These are phyloP conservation scores for Cataglyphis altisquamis DNA, from an alignment of 2,888 invertebrate genomes.

Conservation along the genomic window DNA sequence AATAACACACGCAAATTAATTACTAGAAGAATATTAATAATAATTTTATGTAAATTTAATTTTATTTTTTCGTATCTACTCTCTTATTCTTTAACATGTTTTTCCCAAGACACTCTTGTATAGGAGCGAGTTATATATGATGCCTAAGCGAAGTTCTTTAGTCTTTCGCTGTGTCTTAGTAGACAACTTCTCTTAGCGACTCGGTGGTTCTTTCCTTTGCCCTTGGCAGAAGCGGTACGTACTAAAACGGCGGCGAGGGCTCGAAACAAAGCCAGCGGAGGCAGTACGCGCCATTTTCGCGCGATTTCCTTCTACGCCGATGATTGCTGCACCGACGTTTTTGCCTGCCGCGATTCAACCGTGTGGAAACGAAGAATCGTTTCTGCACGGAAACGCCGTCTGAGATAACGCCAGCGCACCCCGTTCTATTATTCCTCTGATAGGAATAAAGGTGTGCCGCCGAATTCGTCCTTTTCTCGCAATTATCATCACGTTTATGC, in stretches of 20 bases:
- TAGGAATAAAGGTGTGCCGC: conserved; percentile 55
- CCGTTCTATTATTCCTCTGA: conserved; percentile 46
- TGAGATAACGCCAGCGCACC: conserved; percentile 24
- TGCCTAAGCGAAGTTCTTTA: background rate
- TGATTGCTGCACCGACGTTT: conserved; percentile 67
- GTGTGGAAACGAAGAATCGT: conserved; percentile 64
- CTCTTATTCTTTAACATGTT: background rate
- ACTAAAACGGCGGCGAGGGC: conserved; percentile 47
- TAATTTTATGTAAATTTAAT: background rate
- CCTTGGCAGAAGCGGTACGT: conserved; percentile 12
- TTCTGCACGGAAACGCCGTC: conserved; percentile 61
- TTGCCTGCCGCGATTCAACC: conserved; percentile 63
- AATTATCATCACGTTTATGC: conserved; percentile 36
- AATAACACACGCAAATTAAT: background rate
- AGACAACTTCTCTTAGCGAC: background rate
- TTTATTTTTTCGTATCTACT: background rate
- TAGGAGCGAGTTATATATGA: background rate
- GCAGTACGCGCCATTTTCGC: conserved; percentile 56
- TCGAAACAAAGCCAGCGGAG: conserved; percentile 64
- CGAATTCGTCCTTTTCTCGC: conserved; percentile 47
- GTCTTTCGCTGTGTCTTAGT: conserved; percentile 11
- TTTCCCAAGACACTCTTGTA: background rate
- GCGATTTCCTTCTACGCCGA: conserved; percentile 45
- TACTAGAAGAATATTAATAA: background rate
- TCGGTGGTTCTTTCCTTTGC: conserved; percentile 1